Conservation (phyloP, 2,888 invertebrate genomes). For the Achlya flavicornis region DNA sequence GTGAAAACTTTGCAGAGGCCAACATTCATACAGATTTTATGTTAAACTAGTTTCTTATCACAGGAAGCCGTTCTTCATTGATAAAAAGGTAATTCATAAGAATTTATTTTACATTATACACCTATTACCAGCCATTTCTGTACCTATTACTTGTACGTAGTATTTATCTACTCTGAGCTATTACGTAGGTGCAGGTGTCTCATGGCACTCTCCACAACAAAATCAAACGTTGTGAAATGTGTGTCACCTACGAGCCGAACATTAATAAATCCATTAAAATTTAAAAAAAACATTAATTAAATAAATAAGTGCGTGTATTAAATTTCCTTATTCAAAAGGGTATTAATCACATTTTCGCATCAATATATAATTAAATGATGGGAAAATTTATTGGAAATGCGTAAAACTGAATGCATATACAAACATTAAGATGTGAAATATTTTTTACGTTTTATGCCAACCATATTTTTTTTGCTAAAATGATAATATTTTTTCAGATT, state of each 20-base stretch:
- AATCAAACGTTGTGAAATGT: too few species aligned
- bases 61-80: constrained; percentile 27
- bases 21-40: constrained; percentile 42
- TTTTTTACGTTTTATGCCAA: too few species aligned
- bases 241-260: too few species aligned
- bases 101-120: neutral
- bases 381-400: neutral
- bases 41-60: constrained; percentile 40
- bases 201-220: too few species aligned
- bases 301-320: too few species aligned
- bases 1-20: constrained; percentile 47
- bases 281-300: too few species aligned
- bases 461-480: too few species aligned
- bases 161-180: too few species aligned
- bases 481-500: too few species aligned
- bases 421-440: neutral
- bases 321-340: neutral
- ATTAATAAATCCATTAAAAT: too few species aligned
- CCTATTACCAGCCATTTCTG: neutral
- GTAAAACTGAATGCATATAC: neutral
- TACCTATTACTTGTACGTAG: too few species aligned
- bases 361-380: neutral
- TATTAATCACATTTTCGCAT: neutral
- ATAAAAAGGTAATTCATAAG: neutral
- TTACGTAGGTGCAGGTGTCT: too few species aligned